These are phyloP conservation scores for Tiliacea aurago DNA, from an alignment of 2,888 invertebrate genomes.

Conservation along the genomic window DNA sequence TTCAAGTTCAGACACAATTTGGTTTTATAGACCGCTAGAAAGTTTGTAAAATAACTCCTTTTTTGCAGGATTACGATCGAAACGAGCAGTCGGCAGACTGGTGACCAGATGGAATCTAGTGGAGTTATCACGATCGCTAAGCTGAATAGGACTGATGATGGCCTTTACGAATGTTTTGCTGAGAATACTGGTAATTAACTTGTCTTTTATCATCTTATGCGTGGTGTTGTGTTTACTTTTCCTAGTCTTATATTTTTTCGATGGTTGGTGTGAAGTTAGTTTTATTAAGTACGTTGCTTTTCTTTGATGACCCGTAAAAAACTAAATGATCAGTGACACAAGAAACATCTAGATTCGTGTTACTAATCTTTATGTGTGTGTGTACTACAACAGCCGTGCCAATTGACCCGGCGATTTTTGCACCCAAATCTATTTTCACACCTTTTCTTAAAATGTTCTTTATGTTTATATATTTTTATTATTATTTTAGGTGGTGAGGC, in stretches of 20 bases:
- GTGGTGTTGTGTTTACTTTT: neutral
- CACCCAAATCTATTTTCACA: neutral
- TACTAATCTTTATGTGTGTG: neutral
- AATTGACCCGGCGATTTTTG: neutral
- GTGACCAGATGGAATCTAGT: constrained; percentile 88
- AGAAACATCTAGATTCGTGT: neutral
- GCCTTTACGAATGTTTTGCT: constrained; percentile 96
- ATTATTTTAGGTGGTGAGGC: constrained; percentile 91
- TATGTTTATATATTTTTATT: neutral
- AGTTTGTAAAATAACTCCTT: constrained; percentile 20
- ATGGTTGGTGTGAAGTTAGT: neutral
- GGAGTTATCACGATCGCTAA: constrained; percentile 93
- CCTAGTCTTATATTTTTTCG: neutral
- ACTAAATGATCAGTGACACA: neutral
- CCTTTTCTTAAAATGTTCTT: neutral
- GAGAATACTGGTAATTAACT: constrained; percentile 91
- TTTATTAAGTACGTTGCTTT: neutral
- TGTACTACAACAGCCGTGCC: neutral
- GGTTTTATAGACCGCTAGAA: constrained; percentile 21
- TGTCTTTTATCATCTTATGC: neutral
- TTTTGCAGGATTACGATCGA: constrained; percentile 91
- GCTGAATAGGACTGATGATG: constrained; percentile 94
- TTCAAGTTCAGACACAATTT: constrained; percentile 38
- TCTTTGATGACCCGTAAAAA: neutral
- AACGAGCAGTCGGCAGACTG: constrained; percentile 86